Percentiles rank a stretch among this genome's conserved stretches.
These are phyloP conservation scores for Latrodectus geometricus DNA, from an alignment of 1,140 invertebrate species.

Conservation along the genomic window DNA sequence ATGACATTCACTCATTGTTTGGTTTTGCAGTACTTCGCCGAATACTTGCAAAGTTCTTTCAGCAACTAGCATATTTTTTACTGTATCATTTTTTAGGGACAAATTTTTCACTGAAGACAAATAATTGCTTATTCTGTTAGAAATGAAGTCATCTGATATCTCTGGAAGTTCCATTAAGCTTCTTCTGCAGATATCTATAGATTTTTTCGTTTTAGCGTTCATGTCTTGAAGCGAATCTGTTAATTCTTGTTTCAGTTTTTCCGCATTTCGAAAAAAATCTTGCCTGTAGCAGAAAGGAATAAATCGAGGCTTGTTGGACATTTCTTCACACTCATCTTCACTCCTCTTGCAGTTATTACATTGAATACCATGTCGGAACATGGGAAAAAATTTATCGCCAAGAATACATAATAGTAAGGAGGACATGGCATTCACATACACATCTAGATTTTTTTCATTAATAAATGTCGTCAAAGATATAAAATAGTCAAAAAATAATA, in stretches of 20 bases:
- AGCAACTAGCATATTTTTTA: neutral
- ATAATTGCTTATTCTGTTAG: neutral
- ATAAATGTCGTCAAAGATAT: neutral
- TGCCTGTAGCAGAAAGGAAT: constrained; percentile 11
- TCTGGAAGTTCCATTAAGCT: neutral
- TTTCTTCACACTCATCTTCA: neutral
- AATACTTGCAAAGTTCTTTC: constrained; percentile 19
- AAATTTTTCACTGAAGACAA: neutral
- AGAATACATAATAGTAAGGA: constrained; percentile 7
- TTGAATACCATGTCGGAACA: neutral
- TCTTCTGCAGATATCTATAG: neutral
- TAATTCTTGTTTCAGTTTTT: neutral
- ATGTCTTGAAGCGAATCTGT: neutral
- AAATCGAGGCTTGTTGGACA: neutral
- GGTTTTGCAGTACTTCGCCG: constrained; percentile 3
- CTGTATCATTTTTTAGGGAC: neutral
- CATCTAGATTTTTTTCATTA: neutral
- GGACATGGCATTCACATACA: neutral
- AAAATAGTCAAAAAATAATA: constrained; percentile 23
- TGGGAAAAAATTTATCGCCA: constrained; percentile 9
- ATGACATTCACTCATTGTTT: neutral
- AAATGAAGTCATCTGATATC: constrained; percentile 4
- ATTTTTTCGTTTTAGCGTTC: neutral
- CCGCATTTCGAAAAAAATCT: neutral
- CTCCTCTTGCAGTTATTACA: neutral